phyloP scores from a whole-genome alignment of 2,113 vertebrate genomes.

The Perccottus glenii region DNA sequence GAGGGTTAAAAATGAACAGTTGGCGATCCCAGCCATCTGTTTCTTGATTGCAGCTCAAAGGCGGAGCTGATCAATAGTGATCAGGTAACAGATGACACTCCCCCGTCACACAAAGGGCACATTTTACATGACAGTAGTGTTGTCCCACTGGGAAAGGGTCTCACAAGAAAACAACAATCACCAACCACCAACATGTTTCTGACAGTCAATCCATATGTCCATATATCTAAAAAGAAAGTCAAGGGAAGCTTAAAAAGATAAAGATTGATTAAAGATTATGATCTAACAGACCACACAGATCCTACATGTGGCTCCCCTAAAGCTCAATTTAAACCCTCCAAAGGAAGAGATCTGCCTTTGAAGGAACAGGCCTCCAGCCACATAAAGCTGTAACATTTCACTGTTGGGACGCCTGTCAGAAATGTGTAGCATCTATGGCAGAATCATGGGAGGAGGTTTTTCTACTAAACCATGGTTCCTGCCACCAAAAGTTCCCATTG shows the following conservation, averaged over 20 bases:
- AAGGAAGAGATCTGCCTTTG: constrained; percentile 43
- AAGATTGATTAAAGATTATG: constrained; percentile 42
- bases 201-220: constrained; percentile 5
- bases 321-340: constrained; percentile 58
- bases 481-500: constrained; percentile 58
- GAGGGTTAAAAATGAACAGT: constrained; percentile 32
- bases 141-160: constrained; percentile 10
- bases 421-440: constrained; percentile 39
- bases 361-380: constrained; percentile 51
- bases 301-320: constrained; percentile 39
- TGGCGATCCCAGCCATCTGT: constrained; percentile 71
- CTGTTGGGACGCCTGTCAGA: constrained; percentile 53
- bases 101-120: constrained; percentile 46
- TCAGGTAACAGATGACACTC: constrained; percentile 64
- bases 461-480: constrained; percentile 52
- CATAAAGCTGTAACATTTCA: constrained; percentile 61
- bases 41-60: constrained; percentile 35
- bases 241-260: constrained; percentile 28
- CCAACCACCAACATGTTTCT: constrained; percentile 24
- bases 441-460: constrained; percentile 51
- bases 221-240: constrained; percentile 16
- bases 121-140: constrained; percentile 46
- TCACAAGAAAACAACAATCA: constrained; percentile 26
- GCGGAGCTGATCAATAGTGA: constrained; percentile 64
- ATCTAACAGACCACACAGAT: constrained; percentile 55